Conservation (phyloP, 2,797 vertebrate species). For the Neostethus bicornis region DNA sequence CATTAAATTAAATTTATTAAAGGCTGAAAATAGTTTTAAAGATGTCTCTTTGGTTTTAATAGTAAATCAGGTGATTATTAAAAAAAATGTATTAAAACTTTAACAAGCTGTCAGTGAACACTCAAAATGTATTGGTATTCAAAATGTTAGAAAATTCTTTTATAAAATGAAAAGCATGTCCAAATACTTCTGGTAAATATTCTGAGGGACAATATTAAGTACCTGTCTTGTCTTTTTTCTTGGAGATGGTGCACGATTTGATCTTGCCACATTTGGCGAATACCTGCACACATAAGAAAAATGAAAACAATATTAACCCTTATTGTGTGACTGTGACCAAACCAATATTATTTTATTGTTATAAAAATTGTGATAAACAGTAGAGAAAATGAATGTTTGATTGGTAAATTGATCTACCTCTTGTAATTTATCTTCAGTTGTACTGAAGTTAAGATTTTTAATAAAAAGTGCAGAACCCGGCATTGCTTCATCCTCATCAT, state of each 20-base stretch:
- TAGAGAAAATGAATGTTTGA: background rate
- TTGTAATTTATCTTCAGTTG: constrained; percentile 86
- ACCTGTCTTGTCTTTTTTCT: constrained; percentile 95
- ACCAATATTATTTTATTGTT: too few relatives aligned
- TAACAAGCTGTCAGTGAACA: too few relatives aligned
- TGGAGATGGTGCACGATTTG: constrained; percentile 90
- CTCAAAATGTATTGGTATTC: too few relatives aligned
- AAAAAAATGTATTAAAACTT: too few relatives aligned
- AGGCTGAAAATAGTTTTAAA: background rate
- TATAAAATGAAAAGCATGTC: too few relatives aligned
- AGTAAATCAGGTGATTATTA: too few relatives aligned
- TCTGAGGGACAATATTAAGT: background rate
- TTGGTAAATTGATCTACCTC: constrained; percentile 72
- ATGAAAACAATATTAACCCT: background rate
- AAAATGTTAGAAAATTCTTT: too few relatives aligned
- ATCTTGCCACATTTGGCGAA: constrained; percentile 90
- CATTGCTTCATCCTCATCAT: constrained; percentile 83
- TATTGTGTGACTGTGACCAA: background rate
- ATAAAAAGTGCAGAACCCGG: constrained; percentile 94
- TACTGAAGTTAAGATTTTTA: constrained; percentile 94
- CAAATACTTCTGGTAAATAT: background rate
- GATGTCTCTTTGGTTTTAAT: too few relatives aligned
- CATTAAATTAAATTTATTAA: background rate
- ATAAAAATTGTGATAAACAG: background rate
- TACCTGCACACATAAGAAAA: constrained; percentile 67